A percentile compares a stretch with the other conserved stretches of the same genome.
Conservation (phyloP, 2,888 invertebrate species). For the Thera obeliscata region DNA sequence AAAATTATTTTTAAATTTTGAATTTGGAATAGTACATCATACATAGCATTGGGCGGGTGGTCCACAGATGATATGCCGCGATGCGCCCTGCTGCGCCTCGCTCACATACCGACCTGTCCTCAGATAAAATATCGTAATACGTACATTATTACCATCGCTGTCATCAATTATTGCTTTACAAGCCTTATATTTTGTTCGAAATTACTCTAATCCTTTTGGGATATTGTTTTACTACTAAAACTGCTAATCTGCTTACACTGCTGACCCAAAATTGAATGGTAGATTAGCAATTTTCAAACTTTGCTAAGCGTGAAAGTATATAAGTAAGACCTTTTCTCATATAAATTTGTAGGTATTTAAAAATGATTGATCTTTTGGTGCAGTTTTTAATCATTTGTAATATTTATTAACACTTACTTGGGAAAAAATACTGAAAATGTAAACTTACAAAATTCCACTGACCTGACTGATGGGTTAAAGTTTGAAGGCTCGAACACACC, state of each 20-base stretch:
- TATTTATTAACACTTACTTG: too few species aligned
- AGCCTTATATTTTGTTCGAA: constrained; percentile 29
- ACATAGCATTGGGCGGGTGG: constrained; percentile 66
- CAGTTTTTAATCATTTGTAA: too few species aligned
- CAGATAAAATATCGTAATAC: constrained; percentile 51
- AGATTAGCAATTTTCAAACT: neutral
- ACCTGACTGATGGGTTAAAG: neutral
- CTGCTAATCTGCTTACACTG: constrained; percentile 5
- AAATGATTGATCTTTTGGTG: too few species aligned
- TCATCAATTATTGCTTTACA: constrained; percentile 45
- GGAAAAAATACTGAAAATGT: too few species aligned
- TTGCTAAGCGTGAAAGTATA: too few species aligned
- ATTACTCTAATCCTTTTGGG: constrained; percentile 10
- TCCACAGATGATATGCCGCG: constrained; percentile 57
- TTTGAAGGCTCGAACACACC: too few species aligned
- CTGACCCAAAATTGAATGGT: neutral
- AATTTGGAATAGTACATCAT: constrained; percentile 49
- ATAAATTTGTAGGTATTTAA: too few species aligned
- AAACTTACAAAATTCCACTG: too few species aligned
- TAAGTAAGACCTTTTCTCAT: too few species aligned
- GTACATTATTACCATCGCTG: constrained; percentile 40
- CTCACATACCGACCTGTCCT: constrained; percentile 61
- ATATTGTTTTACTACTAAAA: neutral
- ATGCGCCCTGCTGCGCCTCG: constrained; percentile 61
- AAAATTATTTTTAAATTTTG: constrained; percentile 32